A percentile compares a stretch with the other conserved stretches of the same genome.
phyloP scores from a whole-genome alignment of 1,140 invertebrate species.

The Papilio dardanus region DNA sequence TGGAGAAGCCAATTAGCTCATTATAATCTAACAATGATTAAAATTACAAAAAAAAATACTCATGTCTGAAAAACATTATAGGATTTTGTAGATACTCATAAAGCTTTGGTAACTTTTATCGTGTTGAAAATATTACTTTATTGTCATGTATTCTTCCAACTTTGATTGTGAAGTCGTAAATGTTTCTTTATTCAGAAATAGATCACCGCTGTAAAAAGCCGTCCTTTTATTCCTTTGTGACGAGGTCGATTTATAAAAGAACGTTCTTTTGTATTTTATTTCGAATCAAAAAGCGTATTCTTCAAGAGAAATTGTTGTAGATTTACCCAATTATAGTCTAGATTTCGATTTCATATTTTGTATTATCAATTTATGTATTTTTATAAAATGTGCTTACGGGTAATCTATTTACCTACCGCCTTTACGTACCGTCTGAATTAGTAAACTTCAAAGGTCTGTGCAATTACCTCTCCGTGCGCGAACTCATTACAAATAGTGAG shows the following conservation, averaged over 20 bases:
- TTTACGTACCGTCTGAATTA: neutral
- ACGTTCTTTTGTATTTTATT: neutral
- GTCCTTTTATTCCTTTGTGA: constrained; percentile 14
- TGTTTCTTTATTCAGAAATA: constrained; percentile 7
- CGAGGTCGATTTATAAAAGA: neutral
- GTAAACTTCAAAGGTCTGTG: neutral
- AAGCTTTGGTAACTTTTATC: neutral
- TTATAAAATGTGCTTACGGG: no score
- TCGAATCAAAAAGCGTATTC: neutral
- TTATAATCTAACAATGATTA: neutral
- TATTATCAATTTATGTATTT: no score
- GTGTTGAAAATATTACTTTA: neutral
- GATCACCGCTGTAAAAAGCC: constrained; percentile 1
- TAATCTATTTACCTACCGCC: neutral
- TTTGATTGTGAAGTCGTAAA: constrained; percentile 9
- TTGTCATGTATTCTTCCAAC: neutral
- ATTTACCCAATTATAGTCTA: neutral
- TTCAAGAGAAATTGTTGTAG: neutral
- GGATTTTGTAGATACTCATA: neutral
- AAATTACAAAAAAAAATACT: no score
- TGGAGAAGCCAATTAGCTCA: neutral
- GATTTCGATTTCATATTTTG: neutral
- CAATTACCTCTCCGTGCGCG: neutral
- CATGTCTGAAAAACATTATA: no score
- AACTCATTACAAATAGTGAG: constrained; percentile 5